Percentiles rank a stretch among this genome's conserved stretches.
Conservation (phyloP, 2,113 vertebrate species). For the Andinoacara biseriatus region DNA sequence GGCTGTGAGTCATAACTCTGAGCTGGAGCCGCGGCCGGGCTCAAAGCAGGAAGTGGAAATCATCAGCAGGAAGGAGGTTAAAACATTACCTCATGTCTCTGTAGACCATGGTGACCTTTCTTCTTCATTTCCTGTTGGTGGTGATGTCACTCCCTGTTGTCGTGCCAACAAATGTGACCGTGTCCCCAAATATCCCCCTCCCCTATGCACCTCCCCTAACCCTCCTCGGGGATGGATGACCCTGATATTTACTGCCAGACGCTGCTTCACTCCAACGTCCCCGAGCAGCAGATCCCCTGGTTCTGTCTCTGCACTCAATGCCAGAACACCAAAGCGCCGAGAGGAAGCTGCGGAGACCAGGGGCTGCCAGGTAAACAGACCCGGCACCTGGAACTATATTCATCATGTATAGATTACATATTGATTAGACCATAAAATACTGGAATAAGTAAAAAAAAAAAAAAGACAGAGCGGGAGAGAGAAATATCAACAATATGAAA, state of each 20-base stretch:
- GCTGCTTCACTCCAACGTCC: conserved; percentile 30
- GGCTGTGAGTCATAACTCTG: not conserved
- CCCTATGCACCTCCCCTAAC: not conserved
- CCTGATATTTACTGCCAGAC: conserved; percentile 50
- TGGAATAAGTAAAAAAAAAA: no score
- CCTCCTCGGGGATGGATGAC: not conserved
- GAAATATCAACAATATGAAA: not conserved
- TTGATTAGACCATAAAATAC: not conserved
- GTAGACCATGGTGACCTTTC: conserved; percentile 24
- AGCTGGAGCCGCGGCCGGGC: not conserved
- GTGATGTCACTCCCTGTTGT: conserved; percentile 3
- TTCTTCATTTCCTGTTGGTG: conserved; percentile 25
- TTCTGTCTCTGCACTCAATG: conserved; percentile 74
- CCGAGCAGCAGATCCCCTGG: conserved; percentile 67
- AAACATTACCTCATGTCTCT: not conserved
- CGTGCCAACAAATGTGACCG: conserved; percentile 10
- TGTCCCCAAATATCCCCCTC: not conserved
- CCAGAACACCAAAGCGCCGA: conserved; percentile 56
- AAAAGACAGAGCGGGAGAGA: no score
- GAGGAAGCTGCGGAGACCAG: conserved; percentile 66
- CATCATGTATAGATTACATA: no score
- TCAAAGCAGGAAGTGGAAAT: no score
- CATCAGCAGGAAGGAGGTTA: not conserved
- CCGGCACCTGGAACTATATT: not conserved
- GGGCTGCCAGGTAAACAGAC: conserved; percentile 67